These are phyloP conservation scores for Holacanthella duospinosa DNA, from an alignment of 2,888 invertebrate genomes.

Conservation along the genomic window DNA sequence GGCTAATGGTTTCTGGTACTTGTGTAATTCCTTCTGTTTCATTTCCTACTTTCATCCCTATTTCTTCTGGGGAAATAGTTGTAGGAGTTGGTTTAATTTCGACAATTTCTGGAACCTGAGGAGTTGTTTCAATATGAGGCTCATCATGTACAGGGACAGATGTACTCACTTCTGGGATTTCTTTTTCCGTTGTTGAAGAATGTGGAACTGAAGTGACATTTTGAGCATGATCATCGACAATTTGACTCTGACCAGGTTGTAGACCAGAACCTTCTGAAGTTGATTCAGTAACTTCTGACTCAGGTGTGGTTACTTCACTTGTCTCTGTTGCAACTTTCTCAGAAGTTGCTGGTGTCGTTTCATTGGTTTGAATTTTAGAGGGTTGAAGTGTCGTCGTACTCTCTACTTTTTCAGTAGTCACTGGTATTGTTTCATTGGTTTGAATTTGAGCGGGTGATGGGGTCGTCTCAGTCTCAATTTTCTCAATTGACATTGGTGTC, in stretches of 20 bases:
- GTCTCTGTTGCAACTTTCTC: too few species aligned
- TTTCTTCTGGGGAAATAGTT: slow-evolving; percentile 38
- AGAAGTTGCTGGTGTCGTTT: too few species aligned
- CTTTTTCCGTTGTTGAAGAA: slow-evolving; percentile 5
- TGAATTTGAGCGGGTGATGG: not conserved
- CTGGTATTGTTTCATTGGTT: not conserved
- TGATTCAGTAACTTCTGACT: not conserved
- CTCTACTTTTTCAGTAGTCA: too few species aligned
- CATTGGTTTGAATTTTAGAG: too few species aligned
- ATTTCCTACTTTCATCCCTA: too few species aligned
- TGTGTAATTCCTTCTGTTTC: slow-evolving; percentile 68
- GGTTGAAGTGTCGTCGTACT: too few species aligned
- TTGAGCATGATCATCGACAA: too few species aligned
- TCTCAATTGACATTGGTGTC: not conserved
- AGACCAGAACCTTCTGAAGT: too few species aligned
- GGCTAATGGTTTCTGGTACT: slow-evolving; percentile 57
- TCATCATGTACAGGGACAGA: not conserved
- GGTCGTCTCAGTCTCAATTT: not conserved
- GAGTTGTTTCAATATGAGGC: not conserved
- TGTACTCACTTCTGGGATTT: not conserved
- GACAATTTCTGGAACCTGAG: slow-evolving; percentile 2
- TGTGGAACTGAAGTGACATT: too few species aligned
- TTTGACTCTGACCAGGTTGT: too few species aligned
- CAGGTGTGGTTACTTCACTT: too few species aligned
- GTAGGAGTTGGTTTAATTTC: slow-evolving; percentile 9